phyloP scores from a whole-genome alignment of 2,888 invertebrate genomes.

The Dinocampus coccinellae region DNA sequence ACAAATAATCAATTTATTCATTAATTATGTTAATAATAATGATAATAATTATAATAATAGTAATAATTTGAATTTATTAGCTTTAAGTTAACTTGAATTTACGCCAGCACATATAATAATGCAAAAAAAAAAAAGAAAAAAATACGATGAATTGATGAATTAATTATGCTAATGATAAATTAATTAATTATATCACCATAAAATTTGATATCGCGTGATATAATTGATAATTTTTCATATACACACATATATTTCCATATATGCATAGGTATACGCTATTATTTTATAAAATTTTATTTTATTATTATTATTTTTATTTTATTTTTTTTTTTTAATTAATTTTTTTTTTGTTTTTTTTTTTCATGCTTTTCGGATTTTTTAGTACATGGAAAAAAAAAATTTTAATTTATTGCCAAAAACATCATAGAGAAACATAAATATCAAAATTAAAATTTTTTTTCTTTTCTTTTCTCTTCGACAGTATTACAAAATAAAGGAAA shows the following conservation, averaged over 20 bases:
- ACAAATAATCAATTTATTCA: slow-evolving; percentile 13
- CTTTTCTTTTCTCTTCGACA: no score
- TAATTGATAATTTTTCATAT: slow-evolving; percentile 49
- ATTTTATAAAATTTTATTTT: slow-evolving; percentile 38
- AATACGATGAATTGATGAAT: slow-evolving; percentile 43
- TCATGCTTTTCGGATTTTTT: slow-evolving; percentile 53
- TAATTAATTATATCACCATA: slow-evolving; percentile 43
- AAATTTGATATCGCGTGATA: slow-evolving; percentile 38
- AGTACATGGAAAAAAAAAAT: slow-evolving; percentile 41
- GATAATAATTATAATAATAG: slow-evolving; percentile 18
- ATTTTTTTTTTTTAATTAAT: no score
- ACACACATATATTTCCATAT: slow-evolving; percentile 41
- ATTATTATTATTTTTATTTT: no score
- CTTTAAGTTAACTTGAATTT: slow-evolving; percentile 24
- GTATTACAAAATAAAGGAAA: no score
- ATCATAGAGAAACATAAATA: no score
- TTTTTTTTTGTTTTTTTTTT: no score
- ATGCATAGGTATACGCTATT: neutral
- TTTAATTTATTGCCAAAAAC: neutral
- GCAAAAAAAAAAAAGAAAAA: neutral
- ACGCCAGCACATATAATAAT: slow-evolving; percentile 13
- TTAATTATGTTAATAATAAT: slow-evolving; percentile 13
- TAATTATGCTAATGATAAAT: slow-evolving; percentile 51
- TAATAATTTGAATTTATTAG: slow-evolving; percentile 36
- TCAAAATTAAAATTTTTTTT: no score